Evolutionary conservation across 2,113 vertebrate genomes (phyloP).

Genomic region (Ciconia stormi): DNA sequence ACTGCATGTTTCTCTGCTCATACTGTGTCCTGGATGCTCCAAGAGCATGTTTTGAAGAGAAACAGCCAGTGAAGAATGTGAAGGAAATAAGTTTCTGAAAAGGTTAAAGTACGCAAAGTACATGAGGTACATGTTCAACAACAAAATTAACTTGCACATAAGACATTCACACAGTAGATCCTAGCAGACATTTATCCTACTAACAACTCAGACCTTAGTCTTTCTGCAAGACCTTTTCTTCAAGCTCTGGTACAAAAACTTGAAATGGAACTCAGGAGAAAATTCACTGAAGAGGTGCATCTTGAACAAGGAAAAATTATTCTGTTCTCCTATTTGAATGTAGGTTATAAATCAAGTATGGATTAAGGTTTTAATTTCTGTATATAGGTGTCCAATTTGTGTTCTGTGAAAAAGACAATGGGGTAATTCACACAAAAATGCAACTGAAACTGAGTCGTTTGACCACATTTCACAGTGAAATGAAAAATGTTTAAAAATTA

Average conservation of each 20-base stretch:
- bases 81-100: background rate
- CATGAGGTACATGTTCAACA: background rate
- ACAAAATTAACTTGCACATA: background rate
- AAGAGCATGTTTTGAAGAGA: background rate
- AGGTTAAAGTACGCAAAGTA: background rate
- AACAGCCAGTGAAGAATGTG: background rate
- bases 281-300: background rate
- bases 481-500: background rate
- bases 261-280: background rate
- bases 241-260: background rate
- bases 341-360: background rate
- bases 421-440: background rate
- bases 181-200: background rate
- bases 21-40: background rate
- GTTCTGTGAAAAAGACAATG: background rate
- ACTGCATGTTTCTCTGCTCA: background rate
- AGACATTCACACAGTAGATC: background rate
- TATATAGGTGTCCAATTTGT: background rate
- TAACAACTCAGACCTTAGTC: background rate
- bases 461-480: background rate
- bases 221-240: background rate
- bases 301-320: background rate
- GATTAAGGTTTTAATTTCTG: background rate
- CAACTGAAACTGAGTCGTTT: background rate
- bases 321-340: background rate